Conservation (phyloP, 2,888 invertebrate species). For the Boloria selene region DNA sequence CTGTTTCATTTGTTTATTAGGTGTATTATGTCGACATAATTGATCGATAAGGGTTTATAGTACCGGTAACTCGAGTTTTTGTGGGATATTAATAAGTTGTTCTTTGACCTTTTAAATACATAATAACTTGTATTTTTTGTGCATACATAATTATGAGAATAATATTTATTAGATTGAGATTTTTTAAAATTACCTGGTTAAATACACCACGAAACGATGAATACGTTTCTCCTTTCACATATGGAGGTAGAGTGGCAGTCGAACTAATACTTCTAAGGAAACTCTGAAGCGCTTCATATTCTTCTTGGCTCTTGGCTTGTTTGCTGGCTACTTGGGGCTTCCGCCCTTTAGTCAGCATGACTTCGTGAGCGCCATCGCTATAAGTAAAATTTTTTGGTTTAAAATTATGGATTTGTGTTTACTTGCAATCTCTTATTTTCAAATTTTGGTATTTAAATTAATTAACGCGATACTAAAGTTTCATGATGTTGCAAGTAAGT, state of each 20-base stretch:
- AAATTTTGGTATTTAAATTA: too few species aligned
- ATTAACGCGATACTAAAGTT: too few species aligned
- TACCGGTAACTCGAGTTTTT: too few species aligned
- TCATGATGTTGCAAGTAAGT: too few species aligned
- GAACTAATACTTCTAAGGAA: slow-evolving; percentile 79
- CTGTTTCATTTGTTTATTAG: too few species aligned
- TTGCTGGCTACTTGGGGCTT: slow-evolving; percentile 61
- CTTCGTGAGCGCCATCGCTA: slow-evolving; percentile 72
- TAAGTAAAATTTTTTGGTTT: neutral
- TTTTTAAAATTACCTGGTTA: slow-evolving; percentile 66
- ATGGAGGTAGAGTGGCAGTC: slow-evolving; percentile 75
- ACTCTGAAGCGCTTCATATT: slow-evolving; percentile 76
- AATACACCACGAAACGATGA: slow-evolving; percentile 72
- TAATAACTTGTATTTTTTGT: neutral
- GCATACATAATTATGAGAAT: neutral
- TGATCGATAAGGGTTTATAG: too few species aligned
- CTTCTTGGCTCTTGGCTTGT: slow-evolving; percentile 61
- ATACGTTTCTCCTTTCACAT: slow-evolving; percentile 76
- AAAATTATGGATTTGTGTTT: neutral
- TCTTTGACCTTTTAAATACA: too few species aligned
- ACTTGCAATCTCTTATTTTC: neutral
- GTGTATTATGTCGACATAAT: too few species aligned
- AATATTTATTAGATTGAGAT: neutral
- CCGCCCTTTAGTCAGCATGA: slow-evolving; percentile 61
- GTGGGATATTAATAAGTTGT: too few species aligned